Conservation (phyloP, 2,888 invertebrate species). For the Sphinx pinastri region DNA sequence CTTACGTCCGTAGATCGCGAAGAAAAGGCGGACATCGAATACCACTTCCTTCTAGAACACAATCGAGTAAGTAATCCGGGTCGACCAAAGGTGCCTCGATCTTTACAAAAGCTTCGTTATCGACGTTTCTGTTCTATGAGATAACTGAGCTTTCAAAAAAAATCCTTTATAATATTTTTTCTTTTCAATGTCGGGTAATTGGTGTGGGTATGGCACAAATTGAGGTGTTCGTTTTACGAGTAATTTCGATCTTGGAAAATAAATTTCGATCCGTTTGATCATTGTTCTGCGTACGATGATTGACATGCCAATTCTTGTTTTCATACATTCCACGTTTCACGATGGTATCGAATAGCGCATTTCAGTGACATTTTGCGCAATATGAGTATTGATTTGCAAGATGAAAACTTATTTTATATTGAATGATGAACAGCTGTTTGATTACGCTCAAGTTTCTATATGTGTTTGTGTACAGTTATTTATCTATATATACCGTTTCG, state of each 20-base stretch:
- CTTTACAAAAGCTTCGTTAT: constrained; percentile 62
- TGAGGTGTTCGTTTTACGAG: constrained; percentile 40
- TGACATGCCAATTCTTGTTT: constrained; percentile 66
- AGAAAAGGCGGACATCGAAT: constrained; percentile 96
- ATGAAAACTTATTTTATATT: constrained; percentile 71
- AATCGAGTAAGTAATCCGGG: constrained; percentile 89
- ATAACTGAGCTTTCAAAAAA: constrained; percentile 43
- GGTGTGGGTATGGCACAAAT: constrained; percentile 34
- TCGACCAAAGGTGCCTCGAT: constrained; percentile 73
- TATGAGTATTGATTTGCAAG: constrained; percentile 79
- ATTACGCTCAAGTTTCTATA: constrained; percentile 41
- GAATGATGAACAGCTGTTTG: constrained; percentile 80
- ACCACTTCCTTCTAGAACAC: constrained; percentile 91
- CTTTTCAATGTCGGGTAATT: constrained; percentile 33
- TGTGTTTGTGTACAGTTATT: constrained; percentile 46
- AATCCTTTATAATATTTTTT: constrained; percentile 34
- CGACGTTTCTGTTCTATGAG: constrained; percentile 55
- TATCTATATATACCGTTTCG: constrained; percentile 1
- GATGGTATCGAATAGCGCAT: constrained; percentile 66
- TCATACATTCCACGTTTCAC: constrained; percentile 53
- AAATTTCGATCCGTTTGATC: constrained; percentile 61
- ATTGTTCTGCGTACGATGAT: constrained; percentile 67
- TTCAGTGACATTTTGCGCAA: constrained; percentile 81
- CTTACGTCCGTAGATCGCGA: constrained; percentile 95
- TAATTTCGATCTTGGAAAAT: constrained; percentile 50